A percentile compares a stretch with the other conserved stretches of the same genome.
Evolutionary conservation across 2,888 invertebrate genomes (phyloP).

Genomic region (Polylopha cassiicola): DNA sequence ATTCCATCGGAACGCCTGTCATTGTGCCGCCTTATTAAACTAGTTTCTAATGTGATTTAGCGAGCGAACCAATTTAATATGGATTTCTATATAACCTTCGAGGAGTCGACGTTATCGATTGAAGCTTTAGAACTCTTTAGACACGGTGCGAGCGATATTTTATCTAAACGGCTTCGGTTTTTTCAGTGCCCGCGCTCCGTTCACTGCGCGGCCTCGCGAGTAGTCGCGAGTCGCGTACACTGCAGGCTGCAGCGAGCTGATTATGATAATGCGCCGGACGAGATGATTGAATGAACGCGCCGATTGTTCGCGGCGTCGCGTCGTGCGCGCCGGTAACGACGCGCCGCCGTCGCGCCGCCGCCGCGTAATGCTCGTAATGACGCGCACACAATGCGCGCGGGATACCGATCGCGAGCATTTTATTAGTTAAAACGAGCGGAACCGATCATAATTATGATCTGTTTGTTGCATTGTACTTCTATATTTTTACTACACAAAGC

Average conservation of each 20-base stretch:
- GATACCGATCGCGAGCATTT: slow-evolving; percentile 19
- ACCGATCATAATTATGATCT: slow-evolving; percentile 21
- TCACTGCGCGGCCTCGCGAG: slow-evolving; percentile 7
- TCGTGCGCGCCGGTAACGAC: too few species aligned
- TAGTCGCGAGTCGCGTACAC: too few species aligned
- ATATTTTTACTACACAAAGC: slow-evolving; percentile 15
- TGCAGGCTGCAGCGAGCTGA: neutral
- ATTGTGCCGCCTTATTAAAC: slow-evolving; percentile 11
- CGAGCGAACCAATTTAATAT: slow-evolving; percentile 12
- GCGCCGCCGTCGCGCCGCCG: slow-evolving; percentile 7
- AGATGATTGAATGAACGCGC: neutral
- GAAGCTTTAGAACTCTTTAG: too few species aligned
- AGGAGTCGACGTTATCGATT: too few species aligned
- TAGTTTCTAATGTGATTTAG: slow-evolving; percentile 11
- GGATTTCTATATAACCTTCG: too few species aligned
- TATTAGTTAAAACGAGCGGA: slow-evolving; percentile 15
- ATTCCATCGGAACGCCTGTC: slow-evolving; percentile 7
- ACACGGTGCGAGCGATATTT: too few species aligned
- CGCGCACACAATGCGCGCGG: too few species aligned
- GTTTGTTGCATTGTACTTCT: slow-evolving; percentile 20
- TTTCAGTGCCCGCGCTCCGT: too few species aligned
- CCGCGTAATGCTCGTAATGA: too few species aligned
- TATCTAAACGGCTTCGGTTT: too few species aligned
- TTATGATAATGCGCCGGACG: slow-evolving; percentile 9
- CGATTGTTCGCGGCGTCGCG: slow-evolving; percentile 10